Evolutionary conservation across 2,888 invertebrate genomes (phyloP), one percentile per base, ranked within the genome.

Genomic region (Oscheius myriophilus): DNA sequence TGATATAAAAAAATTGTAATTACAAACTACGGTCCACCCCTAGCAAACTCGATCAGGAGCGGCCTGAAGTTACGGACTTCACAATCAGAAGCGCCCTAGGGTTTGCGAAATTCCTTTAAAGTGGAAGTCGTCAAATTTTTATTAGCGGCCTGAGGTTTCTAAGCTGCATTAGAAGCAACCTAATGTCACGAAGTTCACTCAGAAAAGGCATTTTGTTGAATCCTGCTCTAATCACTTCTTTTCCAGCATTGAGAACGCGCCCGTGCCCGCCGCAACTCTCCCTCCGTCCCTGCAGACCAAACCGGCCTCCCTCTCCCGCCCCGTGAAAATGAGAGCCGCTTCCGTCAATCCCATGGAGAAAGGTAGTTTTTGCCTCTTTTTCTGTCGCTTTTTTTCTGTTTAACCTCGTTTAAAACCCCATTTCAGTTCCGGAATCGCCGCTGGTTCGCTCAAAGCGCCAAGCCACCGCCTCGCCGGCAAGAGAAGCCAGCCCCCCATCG

Each of bases 361-460:
- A 58, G 43, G 58, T 58, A 23, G 25, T 25, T 43, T 55, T 55
- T 26, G 21, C 18, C 21, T 55, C n/a, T n/a, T n/a, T n/a, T n/a
- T n/a, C n/a, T 55, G 0, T 39, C 25, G 2, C 14, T 23, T 54
- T 23, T 33, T 26, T 16, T 25, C 3, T 26, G 23, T 33, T 9
- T 9, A 33, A 33, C 33, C 33, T 33, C 33, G n/a, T n/a, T n/a
- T n/a, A n/a, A n/a, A n/a, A n/a, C n/a, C n/a, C n/a, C n/a, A 21
- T 9, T 58, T 46, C 26, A 61, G 61, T 61, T 9, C 49, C 25
- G 18, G 61, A 61, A 21, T 61, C 61, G 6, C 61, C 61, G n/a
- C 39, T 61, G 2, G 49, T 61, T 26, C 26, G 26, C 18, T 43
- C n/a, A 25, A 41, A 26, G 42, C 26, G n/a, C 6, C 9, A 23